These are phyloP conservation scores for Xanthorhoe spadicearia DNA, from an alignment of 2,888 invertebrate species.

Conservation along the genomic window DNA sequence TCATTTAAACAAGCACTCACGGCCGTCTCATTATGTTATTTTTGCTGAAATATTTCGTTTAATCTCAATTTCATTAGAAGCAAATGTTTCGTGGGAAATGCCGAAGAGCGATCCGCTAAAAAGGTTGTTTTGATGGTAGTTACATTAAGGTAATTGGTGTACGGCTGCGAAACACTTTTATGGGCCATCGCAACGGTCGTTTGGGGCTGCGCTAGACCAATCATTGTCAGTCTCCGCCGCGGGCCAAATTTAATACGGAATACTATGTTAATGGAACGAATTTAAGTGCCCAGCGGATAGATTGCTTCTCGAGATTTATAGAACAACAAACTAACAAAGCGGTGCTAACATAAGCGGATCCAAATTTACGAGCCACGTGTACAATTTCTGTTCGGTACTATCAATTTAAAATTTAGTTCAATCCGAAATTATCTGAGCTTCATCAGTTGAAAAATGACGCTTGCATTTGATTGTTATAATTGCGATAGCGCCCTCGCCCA, in stretches of 20 bases:
- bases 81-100: constrained; percentile 68
- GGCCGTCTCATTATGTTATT: constrained; percentile 50
- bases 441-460: constrained; percentile 52
- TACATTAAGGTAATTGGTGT: constrained; percentile 82
- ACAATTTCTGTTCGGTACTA: constrained; percentile 39
- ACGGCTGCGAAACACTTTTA: constrained; percentile 79
- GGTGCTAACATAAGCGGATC: constrained; percentile 56
- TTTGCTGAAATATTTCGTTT: constrained; percentile 51
- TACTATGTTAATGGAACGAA: constrained; percentile 74
- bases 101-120: constrained; percentile 71
- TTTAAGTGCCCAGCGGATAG: constrained; percentile 70
- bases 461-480: constrained; percentile 62
- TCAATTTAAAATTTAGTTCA: constrained; percentile 34
- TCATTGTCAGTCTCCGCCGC: constrained; percentile 74
- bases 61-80: constrained; percentile 75
- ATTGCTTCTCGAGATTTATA: constrained; percentile 73
- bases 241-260: constrained; percentile 70
- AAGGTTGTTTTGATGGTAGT: constrained; percentile 79
- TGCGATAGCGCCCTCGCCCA: constrained; percentile 64
- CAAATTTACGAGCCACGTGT: constrained; percentile 52
- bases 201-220: constrained; percentile 72
- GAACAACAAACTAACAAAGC: constrained; percentile 63
- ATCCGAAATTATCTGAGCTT: constrained; percentile 46
- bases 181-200: constrained; percentile 73
- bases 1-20: constrained; percentile 66